Evolutionary conservation across 2,797 vertebrate genomes (phyloP).

Genomic region (Discoglossus pictus): DNA sequence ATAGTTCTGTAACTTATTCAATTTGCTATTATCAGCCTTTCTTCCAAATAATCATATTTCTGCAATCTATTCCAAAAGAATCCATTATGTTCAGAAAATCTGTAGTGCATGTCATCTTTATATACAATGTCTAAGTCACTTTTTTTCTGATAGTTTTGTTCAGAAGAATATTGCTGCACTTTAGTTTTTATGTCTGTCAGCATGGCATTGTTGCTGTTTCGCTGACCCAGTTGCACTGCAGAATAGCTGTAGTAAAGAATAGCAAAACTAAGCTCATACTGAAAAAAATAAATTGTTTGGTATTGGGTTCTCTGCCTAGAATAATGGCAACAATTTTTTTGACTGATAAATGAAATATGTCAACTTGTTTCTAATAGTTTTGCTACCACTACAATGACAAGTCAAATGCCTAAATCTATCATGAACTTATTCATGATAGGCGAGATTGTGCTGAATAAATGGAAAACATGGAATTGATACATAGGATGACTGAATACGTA

Average conservation of each 20-base stretch:
- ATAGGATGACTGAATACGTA: no score
- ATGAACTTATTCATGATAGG: no score
- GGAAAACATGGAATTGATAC: no score
- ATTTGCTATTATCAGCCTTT: no score
- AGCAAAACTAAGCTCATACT: constrained; percentile 1
- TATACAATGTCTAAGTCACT: no score
- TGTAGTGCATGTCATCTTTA: no score
- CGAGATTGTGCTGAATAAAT: no score
- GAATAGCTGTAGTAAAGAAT: neutral
- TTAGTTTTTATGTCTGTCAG: constrained; percentile 14
- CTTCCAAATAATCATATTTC: no score
- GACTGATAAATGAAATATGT: constrained; percentile 3
- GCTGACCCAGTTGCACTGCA: constrained; percentile 21
- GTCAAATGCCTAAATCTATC: neutral
- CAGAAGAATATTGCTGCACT: constrained; percentile 1
- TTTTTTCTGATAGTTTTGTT: constrained; percentile 4
- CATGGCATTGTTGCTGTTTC: constrained; percentile 9
- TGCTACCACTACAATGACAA: neutral
- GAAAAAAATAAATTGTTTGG: neutral
- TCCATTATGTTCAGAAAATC: no score
- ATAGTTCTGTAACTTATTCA: no score
- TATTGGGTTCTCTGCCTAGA: neutral
- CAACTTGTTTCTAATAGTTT: constrained; percentile 1
- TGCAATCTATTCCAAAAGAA: no score
- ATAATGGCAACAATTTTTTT: constrained; percentile 9